Evolutionary conservation across 1,140 invertebrate species (phyloP).

Genomic region (Archivesica marissinica): DNA sequence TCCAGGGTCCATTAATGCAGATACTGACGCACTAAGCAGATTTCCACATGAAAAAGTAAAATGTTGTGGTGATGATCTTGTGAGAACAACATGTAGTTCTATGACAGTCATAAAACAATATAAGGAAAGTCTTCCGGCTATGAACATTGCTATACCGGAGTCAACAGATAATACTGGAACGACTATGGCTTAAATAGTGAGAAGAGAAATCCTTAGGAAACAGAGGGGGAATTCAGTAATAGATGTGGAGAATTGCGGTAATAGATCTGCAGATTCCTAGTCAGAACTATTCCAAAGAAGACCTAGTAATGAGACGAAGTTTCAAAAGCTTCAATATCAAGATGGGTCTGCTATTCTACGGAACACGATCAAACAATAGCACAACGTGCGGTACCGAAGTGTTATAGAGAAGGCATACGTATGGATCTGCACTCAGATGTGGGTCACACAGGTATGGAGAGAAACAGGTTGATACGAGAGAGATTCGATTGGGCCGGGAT

Average conservation of each 20-base stretch:
- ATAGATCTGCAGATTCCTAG: background rate
- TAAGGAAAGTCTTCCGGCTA: too few species aligned
- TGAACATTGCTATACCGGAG: too few species aligned
- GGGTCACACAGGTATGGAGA: conserved; percentile 20
- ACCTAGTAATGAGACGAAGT: conserved; percentile 9
- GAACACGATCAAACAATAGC: background rate
- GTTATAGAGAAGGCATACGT: background rate
- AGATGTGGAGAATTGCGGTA: conserved; percentile 7
- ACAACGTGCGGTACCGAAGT: background rate
- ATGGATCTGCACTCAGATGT: conserved; percentile 19
- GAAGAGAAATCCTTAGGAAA: too few species aligned
- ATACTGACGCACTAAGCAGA: too few species aligned
- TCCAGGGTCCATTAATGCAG: too few species aligned
- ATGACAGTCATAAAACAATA: too few species aligned
- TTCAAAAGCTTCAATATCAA: conserved; percentile 43
- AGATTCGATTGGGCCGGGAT: conserved; percentile 21
- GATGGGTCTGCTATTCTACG: conserved; percentile 5
- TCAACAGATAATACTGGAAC: too few species aligned
- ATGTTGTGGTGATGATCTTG: too few species aligned
- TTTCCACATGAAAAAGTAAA: too few species aligned
- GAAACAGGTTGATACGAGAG: background rate
- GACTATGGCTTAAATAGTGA: too few species aligned
- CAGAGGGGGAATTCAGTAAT: too few species aligned
- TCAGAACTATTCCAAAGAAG: background rate
- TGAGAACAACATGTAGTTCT: too few species aligned